A percentile compares a stretch with the other conserved stretches of the same genome.
These are phyloP conservation scores for Drosophila infuscata DNA, from an alignment of 2,888 invertebrate genomes.

Conservation along the genomic window DNA sequence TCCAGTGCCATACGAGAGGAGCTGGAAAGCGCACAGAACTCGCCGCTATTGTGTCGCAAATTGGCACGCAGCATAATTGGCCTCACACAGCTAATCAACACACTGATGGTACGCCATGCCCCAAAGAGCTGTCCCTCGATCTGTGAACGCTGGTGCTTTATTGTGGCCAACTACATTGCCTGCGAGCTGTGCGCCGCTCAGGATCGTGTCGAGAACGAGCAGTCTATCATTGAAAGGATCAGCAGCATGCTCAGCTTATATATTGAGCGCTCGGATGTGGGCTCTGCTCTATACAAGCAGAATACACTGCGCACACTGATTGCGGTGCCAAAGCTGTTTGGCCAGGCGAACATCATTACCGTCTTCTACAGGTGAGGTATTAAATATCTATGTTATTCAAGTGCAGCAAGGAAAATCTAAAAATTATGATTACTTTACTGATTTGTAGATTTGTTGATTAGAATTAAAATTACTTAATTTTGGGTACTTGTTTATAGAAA, in stretches of 20 bases:
- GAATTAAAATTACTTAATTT: background rate
- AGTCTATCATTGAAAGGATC: conserved; percentile 66
- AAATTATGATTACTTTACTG: too few species aligned
- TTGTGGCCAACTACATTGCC: conserved; percentile 73
- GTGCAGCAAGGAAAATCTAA: background rate
- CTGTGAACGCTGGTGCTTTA: conserved; percentile 64
- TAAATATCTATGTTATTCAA: background rate
- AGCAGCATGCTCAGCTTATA: conserved; percentile 59
- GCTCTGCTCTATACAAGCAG: conserved; percentile 39
- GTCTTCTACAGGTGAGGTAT: conserved; percentile 64
- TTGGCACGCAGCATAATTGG: conserved; percentile 56
- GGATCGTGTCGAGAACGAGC: conserved; percentile 56
- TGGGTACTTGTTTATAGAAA: background rate
- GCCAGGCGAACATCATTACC: conserved; percentile 65
- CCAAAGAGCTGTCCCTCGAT: conserved; percentile 24
- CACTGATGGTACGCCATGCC: conserved; percentile 26
- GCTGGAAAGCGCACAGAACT: conserved; percentile 49
- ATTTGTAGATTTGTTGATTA: background rate
- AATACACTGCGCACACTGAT: conserved; percentile 61
- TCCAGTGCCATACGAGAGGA: conserved; percentile 66
- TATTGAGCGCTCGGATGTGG: conserved; percentile 48
- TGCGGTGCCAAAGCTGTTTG: conserved; percentile 70
- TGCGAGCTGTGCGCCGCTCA: conserved; percentile 71
- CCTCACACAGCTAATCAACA: conserved; percentile 62
- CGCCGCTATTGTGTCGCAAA: conserved; percentile 57